These are phyloP conservation scores for Polyommatus iphigenia DNA, from an alignment of 2,888 invertebrate species.

Conservation along the genomic window DNA sequence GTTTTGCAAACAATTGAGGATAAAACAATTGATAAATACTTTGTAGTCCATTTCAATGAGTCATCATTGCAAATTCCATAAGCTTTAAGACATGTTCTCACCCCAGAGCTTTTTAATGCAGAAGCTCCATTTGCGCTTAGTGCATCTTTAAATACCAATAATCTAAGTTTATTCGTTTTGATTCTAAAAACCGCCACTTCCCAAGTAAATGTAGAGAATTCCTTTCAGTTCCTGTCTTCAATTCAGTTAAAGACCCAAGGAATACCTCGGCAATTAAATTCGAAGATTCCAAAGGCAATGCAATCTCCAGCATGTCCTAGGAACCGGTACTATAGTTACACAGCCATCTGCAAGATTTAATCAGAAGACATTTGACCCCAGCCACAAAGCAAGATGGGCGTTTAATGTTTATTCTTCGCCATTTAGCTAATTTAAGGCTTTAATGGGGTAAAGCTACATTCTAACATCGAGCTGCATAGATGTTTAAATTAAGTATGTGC, in stretches of 20 bases:
- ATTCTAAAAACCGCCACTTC: no score
- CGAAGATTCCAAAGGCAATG: background rate
- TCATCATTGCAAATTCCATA: background rate
- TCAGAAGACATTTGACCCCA: background rate
- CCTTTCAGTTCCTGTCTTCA: background rate
- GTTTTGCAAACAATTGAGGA: background rate
- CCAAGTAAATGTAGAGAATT: background rate
- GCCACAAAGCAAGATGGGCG: background rate
- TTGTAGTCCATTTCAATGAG: background rate
- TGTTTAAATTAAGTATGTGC: no score
- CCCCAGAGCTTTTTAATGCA: no score
- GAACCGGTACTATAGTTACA: conserved; percentile 16
- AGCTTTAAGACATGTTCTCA: no score
- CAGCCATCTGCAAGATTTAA: conserved; percentile 16
- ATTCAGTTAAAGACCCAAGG: background rate
- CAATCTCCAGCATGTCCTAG: background rate
- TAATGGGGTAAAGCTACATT: background rate
- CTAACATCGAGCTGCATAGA: no score
- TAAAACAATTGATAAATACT: background rate
- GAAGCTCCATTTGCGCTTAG: no score
- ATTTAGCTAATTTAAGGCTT: background rate
- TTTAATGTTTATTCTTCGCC: background rate
- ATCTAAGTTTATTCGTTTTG: no score
- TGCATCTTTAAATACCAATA: no score
- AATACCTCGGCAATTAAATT: background rate